Percentiles rank a stretch among this genome's conserved stretches.
Evolutionary conservation across 2,797 vertebrate species (phyloP).

Genomic region (Epinephelus malabaricus): DNA sequence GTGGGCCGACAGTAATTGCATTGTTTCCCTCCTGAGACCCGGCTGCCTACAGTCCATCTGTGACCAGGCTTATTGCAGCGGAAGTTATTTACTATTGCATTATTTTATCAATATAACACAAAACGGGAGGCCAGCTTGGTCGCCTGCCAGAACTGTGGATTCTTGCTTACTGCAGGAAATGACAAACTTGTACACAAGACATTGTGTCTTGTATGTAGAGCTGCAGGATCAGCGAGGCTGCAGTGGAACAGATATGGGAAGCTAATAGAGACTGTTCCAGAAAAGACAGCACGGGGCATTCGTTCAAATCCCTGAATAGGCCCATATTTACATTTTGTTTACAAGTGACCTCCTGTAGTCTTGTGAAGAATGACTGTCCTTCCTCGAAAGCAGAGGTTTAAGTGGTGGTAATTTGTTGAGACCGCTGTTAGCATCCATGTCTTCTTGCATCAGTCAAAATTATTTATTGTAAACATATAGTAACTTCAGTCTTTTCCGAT

Average conservation of each 20-base stretch:
- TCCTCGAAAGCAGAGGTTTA: background rate
- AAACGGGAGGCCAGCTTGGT: background rate
- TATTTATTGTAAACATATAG: too few species aligned
- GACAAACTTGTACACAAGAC: background rate
- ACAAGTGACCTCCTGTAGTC: background rate
- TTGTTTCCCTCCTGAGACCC: constrained; percentile 61
- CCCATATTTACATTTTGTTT: background rate
- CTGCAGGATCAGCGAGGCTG: background rate
- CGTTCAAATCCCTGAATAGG: background rate
- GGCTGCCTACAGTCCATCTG: constrained; percentile 69
- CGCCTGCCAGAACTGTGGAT: constrained; percentile 15
- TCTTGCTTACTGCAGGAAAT: constrained; percentile 11
- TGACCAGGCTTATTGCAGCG: constrained; percentile 25
- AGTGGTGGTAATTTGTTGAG: background rate
- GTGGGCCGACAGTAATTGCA: constrained; percentile 67
- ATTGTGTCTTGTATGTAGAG: background rate
- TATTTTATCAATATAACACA: constrained; percentile 43
- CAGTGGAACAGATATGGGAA: background rate
- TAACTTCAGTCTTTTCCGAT: too few species aligned
- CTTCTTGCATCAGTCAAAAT: too few species aligned
- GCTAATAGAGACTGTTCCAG: background rate
- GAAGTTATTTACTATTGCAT: constrained; percentile 55
- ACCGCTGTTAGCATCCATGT: background rate
- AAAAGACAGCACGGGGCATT: background rate
- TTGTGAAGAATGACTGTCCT: background rate